Conservation (phyloP, 2,113 vertebrate species). For the Mellivora capensis region DNA sequence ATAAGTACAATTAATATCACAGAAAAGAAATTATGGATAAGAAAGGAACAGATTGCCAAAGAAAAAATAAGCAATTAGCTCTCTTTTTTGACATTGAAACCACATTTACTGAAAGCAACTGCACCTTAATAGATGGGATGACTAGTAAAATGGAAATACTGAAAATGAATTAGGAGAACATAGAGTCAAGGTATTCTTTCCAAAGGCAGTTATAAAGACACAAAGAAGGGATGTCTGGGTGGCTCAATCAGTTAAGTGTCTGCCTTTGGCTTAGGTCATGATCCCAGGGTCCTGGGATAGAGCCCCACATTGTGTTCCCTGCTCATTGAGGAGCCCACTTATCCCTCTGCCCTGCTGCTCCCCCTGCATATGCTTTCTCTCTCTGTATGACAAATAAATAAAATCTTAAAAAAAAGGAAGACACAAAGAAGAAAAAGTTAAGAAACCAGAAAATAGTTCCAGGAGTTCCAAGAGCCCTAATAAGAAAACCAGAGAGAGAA, state of each 20-base stretch:
- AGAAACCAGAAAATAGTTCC: not conserved
- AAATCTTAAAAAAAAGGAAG: not conserved
- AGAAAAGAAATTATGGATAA: not conserved
- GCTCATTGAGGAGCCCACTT: too few species aligned
- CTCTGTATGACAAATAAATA: too few species aligned
- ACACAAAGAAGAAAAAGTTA: not conserved
- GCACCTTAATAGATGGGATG: not conserved
- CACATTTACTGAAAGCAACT: not conserved
- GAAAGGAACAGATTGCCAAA: not conserved
- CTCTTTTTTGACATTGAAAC: slow-evolving; percentile 26
- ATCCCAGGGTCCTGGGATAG: too few species aligned
- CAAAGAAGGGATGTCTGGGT: not conserved
- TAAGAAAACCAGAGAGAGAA: not conserved
- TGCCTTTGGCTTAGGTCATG: not conserved
- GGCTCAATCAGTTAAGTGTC: not conserved
- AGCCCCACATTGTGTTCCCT: too few species aligned
- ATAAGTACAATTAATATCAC: slow-evolving; percentile 14
- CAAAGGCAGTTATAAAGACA: not conserved
- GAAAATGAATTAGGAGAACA: not conserved
- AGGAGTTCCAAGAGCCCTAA: not conserved
- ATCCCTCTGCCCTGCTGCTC: too few species aligned
- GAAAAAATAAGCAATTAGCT: not conserved
- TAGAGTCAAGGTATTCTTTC: not conserved
- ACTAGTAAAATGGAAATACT: not conserved
- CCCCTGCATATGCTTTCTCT: too few species aligned